A percentile compares a stretch with the other conserved stretches of the same genome.
phyloP scores from a whole-genome alignment of 2,113 vertebrate genomes.

The Phyllostomus discolor region DNA sequence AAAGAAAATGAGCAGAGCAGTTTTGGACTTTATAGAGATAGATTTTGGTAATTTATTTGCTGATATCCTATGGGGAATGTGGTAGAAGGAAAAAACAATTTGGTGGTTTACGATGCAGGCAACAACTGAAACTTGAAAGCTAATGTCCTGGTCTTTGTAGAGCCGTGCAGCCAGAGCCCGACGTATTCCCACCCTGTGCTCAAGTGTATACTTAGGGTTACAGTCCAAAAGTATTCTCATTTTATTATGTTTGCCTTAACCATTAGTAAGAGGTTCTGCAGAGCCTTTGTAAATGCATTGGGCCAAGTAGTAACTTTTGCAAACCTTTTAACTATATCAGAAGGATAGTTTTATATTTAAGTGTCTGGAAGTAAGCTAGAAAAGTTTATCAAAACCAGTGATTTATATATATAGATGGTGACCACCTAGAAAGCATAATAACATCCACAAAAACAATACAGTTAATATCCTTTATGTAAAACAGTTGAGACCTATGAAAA shows the following conservation, averaged over 20 bases:
- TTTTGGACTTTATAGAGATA: background rate
- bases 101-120: background rate
- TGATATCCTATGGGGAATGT: background rate
- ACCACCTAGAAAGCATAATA: background rate
- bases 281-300: background rate
- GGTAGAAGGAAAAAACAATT: background rate
- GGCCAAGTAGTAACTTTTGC: background rate
- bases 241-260: background rate
- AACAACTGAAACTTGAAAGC: background rate
- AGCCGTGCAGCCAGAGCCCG: background rate
- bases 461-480: background rate
- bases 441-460: background rate
- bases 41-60: background rate
- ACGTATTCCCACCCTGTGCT: background rate
- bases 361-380: background rate
- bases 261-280: background rate
- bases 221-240: background rate
- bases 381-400: background rate
- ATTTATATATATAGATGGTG: background rate
- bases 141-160: background rate
- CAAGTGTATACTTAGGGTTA: accelerated
- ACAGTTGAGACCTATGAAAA: background rate
- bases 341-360: background rate
- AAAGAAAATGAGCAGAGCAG: background rate
- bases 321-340: background rate